These are phyloP conservation scores for Poecilobothrus nobilitatus DNA, from an alignment of 2,888 invertebrate genomes.

Conservation along the genomic window DNA sequence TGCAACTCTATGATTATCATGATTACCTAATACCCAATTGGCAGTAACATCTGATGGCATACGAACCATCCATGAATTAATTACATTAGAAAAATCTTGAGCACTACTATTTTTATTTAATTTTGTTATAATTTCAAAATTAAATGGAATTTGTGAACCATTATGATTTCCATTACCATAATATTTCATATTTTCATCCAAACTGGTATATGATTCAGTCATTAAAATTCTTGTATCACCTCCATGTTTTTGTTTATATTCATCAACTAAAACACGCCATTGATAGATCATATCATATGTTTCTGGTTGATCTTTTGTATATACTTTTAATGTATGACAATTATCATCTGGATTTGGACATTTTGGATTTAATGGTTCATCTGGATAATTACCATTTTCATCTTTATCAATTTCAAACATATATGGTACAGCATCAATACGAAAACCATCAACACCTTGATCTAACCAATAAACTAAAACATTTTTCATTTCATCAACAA, in stretches of 20 bases:
- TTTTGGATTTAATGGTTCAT: conserved; percentile 47
- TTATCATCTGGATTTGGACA: conserved; percentile 45
- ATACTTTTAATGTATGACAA: conserved; percentile 46
- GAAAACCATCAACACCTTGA: conserved; percentile 64
- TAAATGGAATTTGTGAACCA: conserved; percentile 53
- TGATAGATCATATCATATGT: conserved; percentile 44
- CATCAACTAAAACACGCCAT: conserved; percentile 48
- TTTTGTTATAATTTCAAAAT: conserved; percentile 50
- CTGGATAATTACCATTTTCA: conserved; percentile 45
- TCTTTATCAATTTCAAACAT: conserved; percentile 46
- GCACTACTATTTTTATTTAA: conserved; percentile 45
- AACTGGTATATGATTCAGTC: conserved; percentile 50
- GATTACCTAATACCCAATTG: conserved; percentile 61
- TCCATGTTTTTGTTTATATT: conserved; percentile 47
- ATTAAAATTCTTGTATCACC: conserved; percentile 44
- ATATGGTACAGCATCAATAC: conserved; percentile 47
- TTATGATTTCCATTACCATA: conserved; percentile 43
- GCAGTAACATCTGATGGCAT: conserved; percentile 48
- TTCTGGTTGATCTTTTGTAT: conserved; percentile 49
- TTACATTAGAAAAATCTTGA: conserved; percentile 44
- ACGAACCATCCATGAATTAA: conserved; percentile 48
- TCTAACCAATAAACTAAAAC: conserved; percentile 63
- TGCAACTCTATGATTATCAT: conserved; percentile 62
- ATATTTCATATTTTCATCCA: conserved; percentile 48
- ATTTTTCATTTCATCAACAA: conserved; percentile 56